phyloP scores from a whole-genome alignment of 2,113 vertebrate species.

The Amblyopsis rosae region DNA sequence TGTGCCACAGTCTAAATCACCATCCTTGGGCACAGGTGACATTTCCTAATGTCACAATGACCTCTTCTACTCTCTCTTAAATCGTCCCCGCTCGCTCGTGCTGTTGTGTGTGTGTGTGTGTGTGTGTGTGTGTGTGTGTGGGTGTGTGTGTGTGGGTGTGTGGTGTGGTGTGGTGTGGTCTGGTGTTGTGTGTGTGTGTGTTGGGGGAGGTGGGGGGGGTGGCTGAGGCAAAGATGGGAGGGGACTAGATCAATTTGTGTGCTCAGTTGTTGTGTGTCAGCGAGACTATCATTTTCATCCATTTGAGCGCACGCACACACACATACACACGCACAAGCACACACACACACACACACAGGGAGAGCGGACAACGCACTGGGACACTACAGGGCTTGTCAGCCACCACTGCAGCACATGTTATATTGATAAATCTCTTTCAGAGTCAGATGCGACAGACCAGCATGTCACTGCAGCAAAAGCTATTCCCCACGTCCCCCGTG shows the following conservation, averaged over 20 bases:
- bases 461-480: constrained; percentile 39
- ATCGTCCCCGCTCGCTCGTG: not conserved
- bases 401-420: not conserved
- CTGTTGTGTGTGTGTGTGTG: not conserved
- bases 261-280: too few species aligned
- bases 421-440: not conserved
- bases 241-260: too few species aligned
- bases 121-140: not conserved
- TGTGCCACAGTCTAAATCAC: too few species aligned
- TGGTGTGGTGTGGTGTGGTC: not conserved
- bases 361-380: not conserved
- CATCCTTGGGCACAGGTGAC: too few species aligned
- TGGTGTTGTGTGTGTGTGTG: too few species aligned
- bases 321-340: not conserved
- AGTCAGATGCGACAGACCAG: not conserved
- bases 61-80: not conserved
- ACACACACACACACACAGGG: not conserved
- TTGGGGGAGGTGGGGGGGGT: not conserved
- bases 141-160: not conserved
- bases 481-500: constrained; percentile 37
- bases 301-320: not conserved
- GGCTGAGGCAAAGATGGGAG: not conserved
- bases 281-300: not conserved
- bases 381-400: not conserved
- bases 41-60: not conserved